Evolutionary conservation across 2,888 invertebrate genomes (phyloP).

Genomic region (Scaptomyza parva): DNA sequence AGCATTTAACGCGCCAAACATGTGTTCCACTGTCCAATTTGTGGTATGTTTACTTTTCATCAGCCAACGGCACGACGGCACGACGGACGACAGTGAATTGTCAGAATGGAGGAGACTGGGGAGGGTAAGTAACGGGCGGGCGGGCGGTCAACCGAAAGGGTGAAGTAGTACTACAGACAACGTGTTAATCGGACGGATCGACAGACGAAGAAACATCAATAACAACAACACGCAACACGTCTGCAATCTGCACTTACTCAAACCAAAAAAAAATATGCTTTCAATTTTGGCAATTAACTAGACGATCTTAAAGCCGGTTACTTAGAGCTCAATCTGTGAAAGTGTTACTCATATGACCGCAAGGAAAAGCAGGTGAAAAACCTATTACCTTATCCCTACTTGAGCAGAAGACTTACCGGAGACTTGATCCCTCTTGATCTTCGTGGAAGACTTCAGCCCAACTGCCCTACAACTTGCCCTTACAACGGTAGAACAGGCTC

Average conservation of each 20-base stretch:
- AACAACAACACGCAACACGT: not conserved
- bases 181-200: conserved; percentile 41
- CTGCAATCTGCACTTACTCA: conserved; percentile 4
- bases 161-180: conserved; percentile 3
- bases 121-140: too few species aligned
- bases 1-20: conserved; percentile 82
- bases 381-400: not conserved
- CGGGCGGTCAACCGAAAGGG: too few species aligned
- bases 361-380: too few species aligned
- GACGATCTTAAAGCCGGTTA: not conserved
- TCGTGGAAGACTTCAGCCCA: too few species aligned
- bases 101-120: too few species aligned
- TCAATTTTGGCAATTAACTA: conserved; percentile 7
- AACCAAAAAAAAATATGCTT: conserved; percentile 9
- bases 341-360: not conserved
- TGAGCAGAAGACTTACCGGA: too few species aligned
- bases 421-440: too few species aligned
- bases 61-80: conserved; percentile 49
- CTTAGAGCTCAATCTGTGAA: not conserved
- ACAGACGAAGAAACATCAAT: conserved; percentile 6
- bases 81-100: conserved; percentile 9
- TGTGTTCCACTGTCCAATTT: conserved; percentile 81
- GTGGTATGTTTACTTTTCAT: conserved; percentile 80
- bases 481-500: not conserved
- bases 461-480: too few species aligned